Conservation (phyloP, 2,113 vertebrate species). For the Paraplagusia blochii region DNA sequence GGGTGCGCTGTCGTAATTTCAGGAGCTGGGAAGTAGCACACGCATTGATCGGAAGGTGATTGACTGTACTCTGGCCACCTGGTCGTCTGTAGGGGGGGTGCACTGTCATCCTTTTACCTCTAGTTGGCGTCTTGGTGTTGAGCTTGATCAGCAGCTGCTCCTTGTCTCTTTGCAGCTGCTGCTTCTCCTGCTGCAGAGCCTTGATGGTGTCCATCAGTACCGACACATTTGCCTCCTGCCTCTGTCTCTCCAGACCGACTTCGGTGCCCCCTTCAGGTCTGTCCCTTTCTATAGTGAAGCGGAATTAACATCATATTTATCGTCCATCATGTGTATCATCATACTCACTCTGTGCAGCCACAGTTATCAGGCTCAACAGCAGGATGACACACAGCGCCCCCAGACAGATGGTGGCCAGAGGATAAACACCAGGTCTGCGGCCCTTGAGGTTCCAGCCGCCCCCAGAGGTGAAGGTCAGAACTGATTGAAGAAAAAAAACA, state of each 20-base stretch:
- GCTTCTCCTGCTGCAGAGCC: constrained; percentile 51
- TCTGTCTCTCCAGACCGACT: not conserved
- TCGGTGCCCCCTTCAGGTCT: not conserved
- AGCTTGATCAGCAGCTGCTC: constrained; percentile 40
- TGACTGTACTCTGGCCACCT: no score
- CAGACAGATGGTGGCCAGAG: constrained; percentile 47
- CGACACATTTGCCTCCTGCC: constrained; percentile 13
- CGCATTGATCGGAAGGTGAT: not conserved
- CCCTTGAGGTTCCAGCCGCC: not conserved
- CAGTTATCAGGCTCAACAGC: constrained; percentile 54
- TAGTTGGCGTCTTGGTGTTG: not conserved
- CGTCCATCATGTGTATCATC: no score
- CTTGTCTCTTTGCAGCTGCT: constrained; percentile 39
- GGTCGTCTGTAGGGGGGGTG: no score
- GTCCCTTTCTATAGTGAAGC: constrained; percentile 40
- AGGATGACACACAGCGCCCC: constrained; percentile 48
- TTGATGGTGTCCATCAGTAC: constrained; percentile 9
- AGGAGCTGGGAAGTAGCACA: constrained; percentile 11
- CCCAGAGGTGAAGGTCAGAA: constrained; percentile 1
- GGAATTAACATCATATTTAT: no score
- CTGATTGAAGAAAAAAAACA: not conserved
- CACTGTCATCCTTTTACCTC: constrained; percentile 11
- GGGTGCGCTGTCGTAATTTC: not conserved
- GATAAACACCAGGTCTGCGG: constrained; percentile 31
- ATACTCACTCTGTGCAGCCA: constrained; percentile 52